Base-by-base conservation (phyloP, 2,888 invertebrate genomes). In the Tachystola acroxantha region DNA sequence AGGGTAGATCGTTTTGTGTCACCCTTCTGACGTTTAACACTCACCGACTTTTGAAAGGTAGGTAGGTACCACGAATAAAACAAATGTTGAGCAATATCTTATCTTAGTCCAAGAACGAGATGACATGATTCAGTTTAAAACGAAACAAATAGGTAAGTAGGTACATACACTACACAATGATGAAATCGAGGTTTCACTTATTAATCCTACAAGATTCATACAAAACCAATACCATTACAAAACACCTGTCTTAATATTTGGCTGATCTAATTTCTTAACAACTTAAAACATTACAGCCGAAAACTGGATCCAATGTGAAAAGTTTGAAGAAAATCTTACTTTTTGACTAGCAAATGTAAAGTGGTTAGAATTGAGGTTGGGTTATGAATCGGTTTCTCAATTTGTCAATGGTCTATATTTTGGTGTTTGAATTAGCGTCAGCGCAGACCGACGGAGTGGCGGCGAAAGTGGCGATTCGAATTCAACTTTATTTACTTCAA, bases 201-300 rank as follows among this genome's bases (percentile, higher is more conserved):
- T 46, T 48, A 36, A 42, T 40, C 34, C 25, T 12, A 38, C 27
- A 31, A 36, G 44, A n/a, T 24, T 43, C 42, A 42, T 47, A 40
- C 43, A 39, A 32, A 41, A 44, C 39, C 42, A 46, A 50, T 45
- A 53, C 44, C 37, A 42, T 44, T 41, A 47, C n/a, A n/a, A n/a
- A n/a, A n/a, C 65, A 68, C 43, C 52, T 59, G 67, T 44, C n/a
- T 40, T 49, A 37, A 39, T 62, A 42, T 64, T 64, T 48, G 48
- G 31, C 39, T 50, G 53, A 60, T 64, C 65, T 57, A 59, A 55
- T 63, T 66, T 54, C 32, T 9, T 7, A 49, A 38, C 24, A 49
- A 48, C 16, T 45, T 50, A 36, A 34, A 27, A 22, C 7, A 40
- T 35, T 50, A 37, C 45, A 20, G 33, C 20, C 11, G 10, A 41